A percentile compares a stretch with the other conserved stretches of the same genome.
Conservation (phyloP, 2,888 invertebrate species). For the Choristoneura rosaceana region DNA sequence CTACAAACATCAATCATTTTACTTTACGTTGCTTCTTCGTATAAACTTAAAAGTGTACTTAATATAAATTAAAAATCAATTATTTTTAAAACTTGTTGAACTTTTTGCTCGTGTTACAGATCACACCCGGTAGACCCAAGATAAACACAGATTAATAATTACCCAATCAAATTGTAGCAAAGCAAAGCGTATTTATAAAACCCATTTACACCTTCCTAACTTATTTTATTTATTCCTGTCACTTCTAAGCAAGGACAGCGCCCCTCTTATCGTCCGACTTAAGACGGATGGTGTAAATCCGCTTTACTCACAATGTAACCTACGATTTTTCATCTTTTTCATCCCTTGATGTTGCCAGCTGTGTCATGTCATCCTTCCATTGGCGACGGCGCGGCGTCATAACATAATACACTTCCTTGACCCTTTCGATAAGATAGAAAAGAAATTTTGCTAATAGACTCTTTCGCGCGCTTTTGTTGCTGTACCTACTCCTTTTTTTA, state of each 20-base stretch:
- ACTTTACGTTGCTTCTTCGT: no score
- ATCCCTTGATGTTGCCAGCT: constrained; percentile 15
- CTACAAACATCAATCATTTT: no score
- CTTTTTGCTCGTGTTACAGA: no score
- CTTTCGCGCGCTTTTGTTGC: neutral
- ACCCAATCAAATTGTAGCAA: no score
- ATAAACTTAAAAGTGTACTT: no score
- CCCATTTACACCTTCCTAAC: neutral
- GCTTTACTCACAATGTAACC: constrained; percentile 24
- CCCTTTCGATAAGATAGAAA: constrained; percentile 31
- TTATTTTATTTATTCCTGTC: neutral
- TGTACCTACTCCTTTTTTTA: neutral
- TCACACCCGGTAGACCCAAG: no score
- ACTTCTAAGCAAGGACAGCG: neutral
- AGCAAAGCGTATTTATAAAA: neutral
- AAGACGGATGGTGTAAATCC: constrained; percentile 34
- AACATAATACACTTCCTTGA: constrained; percentile 24
- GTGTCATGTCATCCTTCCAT: constrained; percentile 26
- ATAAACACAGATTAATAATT: no score
- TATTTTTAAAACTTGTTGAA: no score
- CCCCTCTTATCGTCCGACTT: constrained; percentile 6
- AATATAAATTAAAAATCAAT: no score
- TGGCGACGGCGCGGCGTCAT: constrained; percentile 18
- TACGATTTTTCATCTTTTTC: constrained; percentile 30
- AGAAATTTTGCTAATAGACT: constrained; percentile 1